Evolutionary conservation across 1,140 invertebrate genomes (phyloP), one percentile per base, ranked within the genome.

Genomic region (Zaprionus nigranus): DNA sequence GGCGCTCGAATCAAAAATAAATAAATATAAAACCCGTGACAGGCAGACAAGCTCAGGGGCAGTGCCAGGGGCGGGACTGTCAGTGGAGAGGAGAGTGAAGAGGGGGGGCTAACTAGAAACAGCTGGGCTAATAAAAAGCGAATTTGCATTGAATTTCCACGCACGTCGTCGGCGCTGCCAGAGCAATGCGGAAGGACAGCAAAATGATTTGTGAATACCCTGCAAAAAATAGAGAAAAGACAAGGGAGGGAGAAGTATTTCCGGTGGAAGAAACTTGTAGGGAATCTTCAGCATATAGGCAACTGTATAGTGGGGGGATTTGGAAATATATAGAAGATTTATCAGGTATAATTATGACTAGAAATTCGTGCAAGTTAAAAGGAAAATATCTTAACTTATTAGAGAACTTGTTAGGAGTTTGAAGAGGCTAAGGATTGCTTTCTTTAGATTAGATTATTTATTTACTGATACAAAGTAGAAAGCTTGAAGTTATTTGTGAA

Each of bases 1-100:
- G 78, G 74, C 78, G 54, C 76, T 81, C 80, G 75, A 87, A 87
- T 88, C 81, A 88, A 88, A 87, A 88, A 81, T 87, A 88, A 88
- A 87, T 87, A 87, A 87, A 88, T 88, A 84, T 84, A 78, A 82
- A 66, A 73, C 62, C 68, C 59, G 68, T 65, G 77, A 87, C 72
- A 82, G 82, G 56, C 73, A 17, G 20, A 36, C 49, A 56, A 15
- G 22, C 5, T 1, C 4, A 20, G 20, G 36, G 28, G 40, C 22
- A 6, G 17, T 15, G 36, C 24, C 5, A 6, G 15, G 22, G 38
- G 22, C n/a, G 40, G 22, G 13, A 30, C 20, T 28, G 15, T 6
- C 9, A 28, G 40, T 7, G 15, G 24, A 36, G 34, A 5, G 5
- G 4, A 30, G 12, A 28, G 12, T 1, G 26, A 9, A 24, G 24